Base-by-base conservation (phyloP, 1,140 invertebrate species). In the Musca vetustissima region DNA sequence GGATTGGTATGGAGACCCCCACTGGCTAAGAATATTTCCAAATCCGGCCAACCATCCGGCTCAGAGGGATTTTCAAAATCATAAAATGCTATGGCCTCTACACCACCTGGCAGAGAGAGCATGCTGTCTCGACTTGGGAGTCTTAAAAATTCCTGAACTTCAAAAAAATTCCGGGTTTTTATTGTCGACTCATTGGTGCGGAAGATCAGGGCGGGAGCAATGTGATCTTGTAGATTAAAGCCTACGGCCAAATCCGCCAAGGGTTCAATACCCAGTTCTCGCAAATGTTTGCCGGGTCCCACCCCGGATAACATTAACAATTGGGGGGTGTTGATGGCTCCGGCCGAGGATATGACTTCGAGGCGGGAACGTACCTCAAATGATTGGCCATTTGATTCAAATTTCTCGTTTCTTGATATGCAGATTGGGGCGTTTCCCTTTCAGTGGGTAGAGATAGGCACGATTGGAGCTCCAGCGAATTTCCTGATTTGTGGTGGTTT, bases 21-120 rank as follows among this genome's bases (percentile, higher is more conserved):
- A 19, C 83, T 83, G 7, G 88, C 84, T 73, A 91, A 89, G 9
- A 93, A 83, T 11, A 94, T 74, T 76, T 94, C 92, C 66, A 94
- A 86, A 72, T 94, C 89, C 0, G 92, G 90, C 83, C 88, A 91
- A 28, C 88, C 89, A 57, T 88, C 84, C 49, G 88, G 85, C 1
- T 86, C 81, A 48, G 87, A n/a, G n/a, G n/a, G 87, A 72, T 90
- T 85, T 67, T 91, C 88, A 9, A 91, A 83, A 71, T 94, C 88
- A 71, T 91, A 84, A 74, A 94, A 95, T 2, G 89, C 87, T 0
- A 95, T 76, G 0, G 89, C 92, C 81, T 96, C 94, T 67, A 90
- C 91, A 0, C 91, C 93, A 17, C 93, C 93, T 0, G 93, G 88
- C 89, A 17, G 93, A 75, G 0, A 92, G 92, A 17, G 92, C 92